A percentile compares a stretch with the other conserved stretches of the same genome.
phyloP scores from a whole-genome alignment of 2,888 invertebrate species.

The Tinea trinotella region DNA sequence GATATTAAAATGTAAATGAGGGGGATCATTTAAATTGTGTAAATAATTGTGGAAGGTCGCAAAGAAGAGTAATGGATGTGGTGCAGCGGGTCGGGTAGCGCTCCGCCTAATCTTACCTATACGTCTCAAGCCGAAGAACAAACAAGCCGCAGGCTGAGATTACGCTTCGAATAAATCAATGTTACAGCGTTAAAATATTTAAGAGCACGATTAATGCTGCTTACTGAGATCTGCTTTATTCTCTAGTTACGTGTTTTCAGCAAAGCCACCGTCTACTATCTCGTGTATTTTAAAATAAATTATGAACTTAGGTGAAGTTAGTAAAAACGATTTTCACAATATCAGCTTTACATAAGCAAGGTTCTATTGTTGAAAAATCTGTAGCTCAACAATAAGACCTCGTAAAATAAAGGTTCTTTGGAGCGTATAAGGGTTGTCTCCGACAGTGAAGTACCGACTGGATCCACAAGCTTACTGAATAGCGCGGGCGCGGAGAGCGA shows the following conservation, averaged over 20 bases:
- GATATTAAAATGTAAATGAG: neutral
- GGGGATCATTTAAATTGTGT: neutral
- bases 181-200: slow-evolving; percentile 72
- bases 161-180: slow-evolving; percentile 69
- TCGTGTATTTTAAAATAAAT: neutral
- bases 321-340: neutral
- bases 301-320: neutral
- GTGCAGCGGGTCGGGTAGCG: slow-evolving; percentile 42
- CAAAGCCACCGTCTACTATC: neutral
- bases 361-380: slow-evolving; percentile 1
- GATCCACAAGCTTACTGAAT: neutral
- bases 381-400: slow-evolving; percentile 2
- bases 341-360: neutral
- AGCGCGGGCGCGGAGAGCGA: slow-evolving; percentile 17
- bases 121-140: slow-evolving; percentile 65
- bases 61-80: slow-evolving; percentile 36
- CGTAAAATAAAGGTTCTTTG: slow-evolving; percentile 14
- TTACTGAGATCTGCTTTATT: neutral
- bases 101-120: slow-evolving; percentile 59
- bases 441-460: slow-evolving; percentile 11
- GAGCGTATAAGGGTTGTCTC: slow-evolving; percentile 16
- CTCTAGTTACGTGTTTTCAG: neutral
- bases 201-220: slow-evolving; percentile 65
- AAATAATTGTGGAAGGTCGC: slow-evolving; percentile 28
- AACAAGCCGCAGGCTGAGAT: slow-evolving; percentile 68